Conservation (phyloP, 1,140 invertebrate species). For the Diachasma alloeum region DNA sequence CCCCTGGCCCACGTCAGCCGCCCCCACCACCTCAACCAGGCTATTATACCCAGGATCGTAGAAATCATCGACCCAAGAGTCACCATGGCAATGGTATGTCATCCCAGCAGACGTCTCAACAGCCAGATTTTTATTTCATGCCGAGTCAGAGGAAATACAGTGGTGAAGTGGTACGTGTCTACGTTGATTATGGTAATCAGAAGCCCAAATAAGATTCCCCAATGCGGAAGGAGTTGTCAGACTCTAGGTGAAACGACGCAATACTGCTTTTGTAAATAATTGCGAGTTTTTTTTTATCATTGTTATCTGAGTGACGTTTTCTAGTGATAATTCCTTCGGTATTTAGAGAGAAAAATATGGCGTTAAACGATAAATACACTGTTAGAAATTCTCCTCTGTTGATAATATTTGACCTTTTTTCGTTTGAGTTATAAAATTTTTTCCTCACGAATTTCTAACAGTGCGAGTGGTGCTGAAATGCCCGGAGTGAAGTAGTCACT, state of each 20-base stretch:
- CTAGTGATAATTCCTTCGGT: not conserved
- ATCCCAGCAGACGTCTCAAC: constrained; percentile 40
- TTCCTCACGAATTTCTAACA: not conserved
- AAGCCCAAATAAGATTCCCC: constrained; percentile 45
- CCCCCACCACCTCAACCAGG: constrained; percentile 52
- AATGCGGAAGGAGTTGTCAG: not conserved
- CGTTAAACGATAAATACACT: not conserved
- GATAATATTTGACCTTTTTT: not conserved
- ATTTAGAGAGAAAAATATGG: not conserved
- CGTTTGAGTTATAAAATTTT: not conserved
- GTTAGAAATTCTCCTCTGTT: not conserved
- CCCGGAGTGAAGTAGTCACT: not conserved
- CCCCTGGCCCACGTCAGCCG: constrained; percentile 53
- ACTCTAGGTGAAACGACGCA: not conserved
- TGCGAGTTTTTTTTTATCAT: not conserved
- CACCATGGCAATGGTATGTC: constrained; percentile 23
- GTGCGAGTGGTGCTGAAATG: not conserved
- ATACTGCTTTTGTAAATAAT: constrained; percentile 1
- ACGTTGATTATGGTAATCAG: constrained; percentile 77
- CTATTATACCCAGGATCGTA: constrained; percentile 66
- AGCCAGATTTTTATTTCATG: constrained; percentile 95
- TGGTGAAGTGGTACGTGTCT: constrained; percentile 90
- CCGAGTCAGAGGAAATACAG: constrained; percentile 92
- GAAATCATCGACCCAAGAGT: constrained; percentile 46
- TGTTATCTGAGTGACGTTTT: constrained; percentile 3